Evolutionary conservation across 2,888 invertebrate genomes (phyloP), one percentile per base, ranked within the genome.

Genomic region (Conomelus anceps): DNA sequence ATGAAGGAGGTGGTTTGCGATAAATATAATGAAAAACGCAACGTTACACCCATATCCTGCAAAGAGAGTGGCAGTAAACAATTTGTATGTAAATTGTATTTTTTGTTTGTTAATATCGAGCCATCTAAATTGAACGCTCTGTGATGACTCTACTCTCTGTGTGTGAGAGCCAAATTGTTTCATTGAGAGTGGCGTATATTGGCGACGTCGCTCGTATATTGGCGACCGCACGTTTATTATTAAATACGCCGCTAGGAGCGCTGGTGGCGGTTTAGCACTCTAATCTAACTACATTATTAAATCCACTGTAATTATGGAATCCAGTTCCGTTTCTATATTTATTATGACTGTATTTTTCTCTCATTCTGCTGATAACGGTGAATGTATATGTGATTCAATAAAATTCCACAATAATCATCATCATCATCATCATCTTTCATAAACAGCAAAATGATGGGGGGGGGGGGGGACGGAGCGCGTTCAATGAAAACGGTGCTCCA

Each of bases 31-130:
- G 13, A 63, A 63, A 63, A 63, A 63, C 63, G n/a, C 63, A 63
- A 63, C 63, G n/a, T 34, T n/a, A 9, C 26, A 34, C n/a, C 1
- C 63, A 63, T 13, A n/a, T n/a, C 20, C 7, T 0, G 1, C n/a
- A 7, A n/a, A 63, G 11, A 63, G 63, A 63, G 63, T 63, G 63
- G 63, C 63, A 63, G 87, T 20, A 85, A 9, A 29, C 84, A 86
- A 87, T 89, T 86, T 89, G 86, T 87, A 89, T 89, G 89, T 23
- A 87, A 87, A 87, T 86, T 89, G 87, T 63, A 89, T 87, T 87
- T 89, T 89, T 89, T 23, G 24, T 22, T 24, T 26, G 63, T 22
- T 17, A 23, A 23, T 22, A 26, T 84, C 63, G 88, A 41, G 22
- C 24, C 86, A 63, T n/a, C n/a, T n/a, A 63, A 63, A 63, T 63